These are phyloP conservation scores for Tetheella fluctuosa DNA, from an alignment of 2,888 invertebrate species.

Conservation along the genomic window DNA sequence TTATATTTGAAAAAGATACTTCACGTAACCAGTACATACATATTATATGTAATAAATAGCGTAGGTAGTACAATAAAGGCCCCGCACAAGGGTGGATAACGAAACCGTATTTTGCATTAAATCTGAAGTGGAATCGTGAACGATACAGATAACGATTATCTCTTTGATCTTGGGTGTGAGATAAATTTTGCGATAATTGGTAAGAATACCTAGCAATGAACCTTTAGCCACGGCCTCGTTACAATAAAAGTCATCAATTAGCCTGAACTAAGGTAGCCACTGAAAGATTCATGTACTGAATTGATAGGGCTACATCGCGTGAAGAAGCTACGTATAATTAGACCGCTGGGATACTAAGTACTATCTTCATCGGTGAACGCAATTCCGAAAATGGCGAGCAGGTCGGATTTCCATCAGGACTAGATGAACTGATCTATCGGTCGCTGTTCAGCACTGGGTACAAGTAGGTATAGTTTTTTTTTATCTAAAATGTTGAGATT, in stretches of 20 bases:
- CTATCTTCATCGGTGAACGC: not conserved
- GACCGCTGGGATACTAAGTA: not conserved
- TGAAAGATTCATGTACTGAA: not conserved
- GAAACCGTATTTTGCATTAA: constrained; percentile 3
- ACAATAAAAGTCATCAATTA: not conserved
- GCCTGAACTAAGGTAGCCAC: not conserved
- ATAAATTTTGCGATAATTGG: not conserved
- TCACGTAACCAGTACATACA: not conserved
- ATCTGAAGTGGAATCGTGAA: constrained; percentile 1
- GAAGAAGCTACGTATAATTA: not conserved
- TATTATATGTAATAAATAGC: not conserved
- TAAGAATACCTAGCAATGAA: not conserved
- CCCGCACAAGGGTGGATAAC: not conserved
- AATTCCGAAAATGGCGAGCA: not conserved
- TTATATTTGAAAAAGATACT: no score
- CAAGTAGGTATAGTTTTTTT: not conserved
- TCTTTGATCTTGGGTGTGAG: not conserved
- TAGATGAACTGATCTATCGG: not conserved
- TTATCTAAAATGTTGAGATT: not conserved
- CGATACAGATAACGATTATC: constrained; percentile 1
- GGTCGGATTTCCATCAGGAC: not conserved
- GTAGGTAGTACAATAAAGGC: not conserved
- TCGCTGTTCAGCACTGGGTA: not conserved
- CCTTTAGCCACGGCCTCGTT: not conserved
- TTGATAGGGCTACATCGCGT: not conserved